These are phyloP conservation scores for Lypha dubia DNA, from an alignment of 2,888 invertebrate genomes.

Conservation along the genomic window DNA sequence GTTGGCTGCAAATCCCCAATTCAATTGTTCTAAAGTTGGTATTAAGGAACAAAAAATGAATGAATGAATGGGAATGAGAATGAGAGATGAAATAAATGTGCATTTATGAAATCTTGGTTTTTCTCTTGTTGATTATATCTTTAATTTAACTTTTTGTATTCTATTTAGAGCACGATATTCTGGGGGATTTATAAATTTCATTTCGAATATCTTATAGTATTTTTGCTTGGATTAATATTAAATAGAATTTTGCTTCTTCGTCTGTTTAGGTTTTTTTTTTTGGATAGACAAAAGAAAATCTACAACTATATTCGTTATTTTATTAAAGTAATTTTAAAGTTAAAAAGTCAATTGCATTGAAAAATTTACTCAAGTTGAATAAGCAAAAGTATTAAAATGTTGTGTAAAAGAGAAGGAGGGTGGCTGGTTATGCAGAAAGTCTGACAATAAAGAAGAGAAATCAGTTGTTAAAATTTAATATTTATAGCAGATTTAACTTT, in stretches of 20 bases:
- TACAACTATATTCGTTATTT: no score
- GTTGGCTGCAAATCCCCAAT: constrained; percentile 42
- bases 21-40: constrained; percentile 51
- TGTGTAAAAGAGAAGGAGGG: not conserved
- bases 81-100: constrained; percentile 39
- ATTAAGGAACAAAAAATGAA: not conserved
- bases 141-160: constrained; percentile 15
- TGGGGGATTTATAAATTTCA: constrained; percentile 10
- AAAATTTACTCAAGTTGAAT: not conserved
- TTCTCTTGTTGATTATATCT: not conserved
- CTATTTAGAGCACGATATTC: not conserved
- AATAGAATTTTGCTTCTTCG: constrained; percentile 17
- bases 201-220: constrained; percentile 26
- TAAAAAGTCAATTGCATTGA: not conserved
- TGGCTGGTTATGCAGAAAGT: no score
- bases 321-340: not conserved
- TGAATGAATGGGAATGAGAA: no score
- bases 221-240: constrained; percentile 44
- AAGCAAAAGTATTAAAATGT: not conserved
- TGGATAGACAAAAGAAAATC: not conserved
- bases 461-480: not conserved
- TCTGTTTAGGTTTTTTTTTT: no score
- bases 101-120: constrained; percentile 46
- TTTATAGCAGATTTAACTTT: not conserved
- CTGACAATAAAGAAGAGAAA: no score